Evolutionary conservation across 2,797 vertebrate genomes (phyloP).

Genomic region (Epinephelus malabaricus): DNA sequence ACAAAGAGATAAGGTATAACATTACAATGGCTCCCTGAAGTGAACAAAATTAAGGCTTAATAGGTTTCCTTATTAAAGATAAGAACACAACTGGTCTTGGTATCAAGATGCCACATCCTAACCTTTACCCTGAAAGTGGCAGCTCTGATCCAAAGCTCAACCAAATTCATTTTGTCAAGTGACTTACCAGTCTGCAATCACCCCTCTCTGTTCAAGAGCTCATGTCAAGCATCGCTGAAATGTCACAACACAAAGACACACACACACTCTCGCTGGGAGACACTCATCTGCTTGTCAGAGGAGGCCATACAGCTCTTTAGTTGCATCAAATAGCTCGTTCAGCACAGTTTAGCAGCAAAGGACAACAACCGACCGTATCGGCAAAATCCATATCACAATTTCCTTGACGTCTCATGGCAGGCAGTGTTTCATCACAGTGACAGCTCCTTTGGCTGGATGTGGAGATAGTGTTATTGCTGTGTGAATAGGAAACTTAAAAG

Average conservation of each 20-base stretch:
- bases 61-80: background rate
- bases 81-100: background rate
- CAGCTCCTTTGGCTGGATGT: constrained; percentile 59
- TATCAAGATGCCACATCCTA: background rate
- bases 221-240: constrained; percentile 50
- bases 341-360: constrained; percentile 70
- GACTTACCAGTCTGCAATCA: constrained; percentile 28
- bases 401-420: constrained; percentile 52
- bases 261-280: constrained; percentile 19
- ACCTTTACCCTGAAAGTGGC: constrained; percentile 22
- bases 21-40: background rate
- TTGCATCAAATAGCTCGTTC: constrained; percentile 57
- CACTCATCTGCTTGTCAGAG: constrained; percentile 53
- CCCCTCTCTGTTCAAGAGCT: constrained; percentile 46
- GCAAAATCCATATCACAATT: constrained; percentile 68
- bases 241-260: constrained; percentile 41
- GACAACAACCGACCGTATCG: constrained; percentile 63
- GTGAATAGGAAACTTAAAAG: constrained; percentile 64
- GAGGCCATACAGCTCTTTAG: constrained; percentile 48
- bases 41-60: background rate
- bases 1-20: background rate
- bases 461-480: constrained; percentile 63
- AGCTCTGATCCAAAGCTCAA: constrained; percentile 25
- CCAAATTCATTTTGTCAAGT: constrained; percentile 35
- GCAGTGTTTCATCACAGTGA: constrained; percentile 71